phyloP scores from a whole-genome alignment of 2,113 vertebrate species.

The Phaethon lepturus region DNA sequence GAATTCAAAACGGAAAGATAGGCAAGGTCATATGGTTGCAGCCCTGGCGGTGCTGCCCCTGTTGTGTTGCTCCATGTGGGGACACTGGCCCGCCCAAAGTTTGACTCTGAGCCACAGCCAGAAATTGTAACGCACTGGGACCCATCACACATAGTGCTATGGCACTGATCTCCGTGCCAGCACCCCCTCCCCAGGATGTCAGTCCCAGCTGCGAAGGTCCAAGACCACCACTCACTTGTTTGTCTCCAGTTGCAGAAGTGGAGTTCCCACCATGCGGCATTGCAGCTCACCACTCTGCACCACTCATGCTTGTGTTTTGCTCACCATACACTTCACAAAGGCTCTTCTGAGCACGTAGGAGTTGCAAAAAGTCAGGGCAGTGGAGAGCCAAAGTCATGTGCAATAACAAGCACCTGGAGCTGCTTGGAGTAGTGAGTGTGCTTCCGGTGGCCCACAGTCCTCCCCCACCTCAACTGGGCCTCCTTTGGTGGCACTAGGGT shows the following conservation, averaged over 20 bases:
- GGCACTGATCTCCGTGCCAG: background rate
- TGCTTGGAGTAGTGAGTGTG: background rate
- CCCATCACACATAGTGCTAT: background rate
- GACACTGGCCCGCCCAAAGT: background rate
- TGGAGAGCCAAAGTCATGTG: background rate
- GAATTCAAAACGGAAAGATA: background rate
- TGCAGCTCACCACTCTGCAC: background rate
- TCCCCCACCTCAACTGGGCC: background rate
- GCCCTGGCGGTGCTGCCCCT: background rate
- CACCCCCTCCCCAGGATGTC: background rate
- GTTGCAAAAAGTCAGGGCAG: background rate
- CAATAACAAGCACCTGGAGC: background rate
- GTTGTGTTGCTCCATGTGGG: rapidly evolving
- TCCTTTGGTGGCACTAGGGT: background rate
- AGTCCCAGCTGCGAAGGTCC: background rate
- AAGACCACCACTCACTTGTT: background rate
- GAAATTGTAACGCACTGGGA: background rate
- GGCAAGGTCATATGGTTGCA: background rate
- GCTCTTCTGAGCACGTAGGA: background rate
- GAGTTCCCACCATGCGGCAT: rapidly evolving
- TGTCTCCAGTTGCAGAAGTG: background rate
- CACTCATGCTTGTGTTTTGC: background rate
- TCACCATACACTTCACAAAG: background rate
- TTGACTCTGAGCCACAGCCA: background rate
- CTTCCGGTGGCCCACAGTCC: background rate